A percentile compares a stretch with the other conserved stretches of the same genome.
phyloP scores from a whole-genome alignment of 2,797 vertebrate genomes.

The Tolypeutes matacus region DNA sequence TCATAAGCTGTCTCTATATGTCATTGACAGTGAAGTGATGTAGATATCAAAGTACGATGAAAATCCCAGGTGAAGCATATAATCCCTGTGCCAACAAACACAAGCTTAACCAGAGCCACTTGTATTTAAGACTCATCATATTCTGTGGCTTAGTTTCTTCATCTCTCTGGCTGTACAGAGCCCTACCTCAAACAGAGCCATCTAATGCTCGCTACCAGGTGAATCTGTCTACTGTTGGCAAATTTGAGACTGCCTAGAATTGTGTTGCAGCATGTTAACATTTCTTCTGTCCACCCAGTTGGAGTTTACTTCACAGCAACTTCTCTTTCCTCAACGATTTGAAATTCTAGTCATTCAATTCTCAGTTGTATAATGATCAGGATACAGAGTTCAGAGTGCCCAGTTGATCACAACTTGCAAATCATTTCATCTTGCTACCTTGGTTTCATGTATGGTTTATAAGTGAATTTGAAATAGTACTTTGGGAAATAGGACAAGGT shows the following conservation, averaged over 20 bases:
- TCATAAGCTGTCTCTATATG: conserved; percentile 58
- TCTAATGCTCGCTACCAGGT: conserved; percentile 67
- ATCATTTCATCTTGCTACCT: conserved; percentile 20
- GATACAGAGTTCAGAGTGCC: neutral
- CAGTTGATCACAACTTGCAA: neutral
- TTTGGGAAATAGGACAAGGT: neutral
- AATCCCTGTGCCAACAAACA: conserved; percentile 64
- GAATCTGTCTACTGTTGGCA: conserved; percentile 54
- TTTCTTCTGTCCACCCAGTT: conserved; percentile 18
- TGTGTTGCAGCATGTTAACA: neutral
- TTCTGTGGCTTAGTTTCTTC: conserved; percentile 70
- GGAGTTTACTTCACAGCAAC: neutral
- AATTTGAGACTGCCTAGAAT: neutral
- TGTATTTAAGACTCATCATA: conserved; percentile 59
- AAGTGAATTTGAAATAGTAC: neutral
- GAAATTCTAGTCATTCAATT: neutral
- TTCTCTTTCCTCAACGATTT: neutral
- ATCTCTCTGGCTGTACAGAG: conserved; percentile 58
- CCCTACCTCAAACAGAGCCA: conserved; percentile 66
- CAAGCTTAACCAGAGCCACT: conserved; percentile 51
- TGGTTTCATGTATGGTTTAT: neutral
- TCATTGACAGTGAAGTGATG: conserved; percentile 61
- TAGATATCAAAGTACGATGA: conserved; percentile 51
- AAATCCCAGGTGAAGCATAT: neutral
- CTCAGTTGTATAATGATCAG: neutral